These are phyloP conservation scores for Xestia rhomboidea DNA, from an alignment of 2,888 invertebrate genomes.

Conservation along the genomic window DNA sequence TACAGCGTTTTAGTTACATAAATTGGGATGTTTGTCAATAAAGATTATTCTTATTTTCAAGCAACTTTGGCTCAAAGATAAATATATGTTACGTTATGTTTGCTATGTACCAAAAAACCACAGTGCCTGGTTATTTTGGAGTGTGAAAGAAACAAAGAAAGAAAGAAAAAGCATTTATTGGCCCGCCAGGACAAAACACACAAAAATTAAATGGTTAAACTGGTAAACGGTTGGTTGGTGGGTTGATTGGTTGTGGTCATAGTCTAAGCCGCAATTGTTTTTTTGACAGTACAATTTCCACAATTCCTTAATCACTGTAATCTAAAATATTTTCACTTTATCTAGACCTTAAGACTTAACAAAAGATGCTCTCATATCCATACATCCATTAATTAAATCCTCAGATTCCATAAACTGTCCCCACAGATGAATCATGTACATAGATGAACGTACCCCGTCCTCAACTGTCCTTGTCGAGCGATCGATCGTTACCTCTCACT, in stretches of 20 bases:
- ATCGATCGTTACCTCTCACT: constrained; percentile 33
- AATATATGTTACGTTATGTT: background rate
- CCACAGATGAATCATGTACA: background rate
- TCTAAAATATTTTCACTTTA: background rate
- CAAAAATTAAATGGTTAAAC: too few species aligned
- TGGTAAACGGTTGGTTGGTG: too few species aligned
- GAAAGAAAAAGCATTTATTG: too few species aligned
- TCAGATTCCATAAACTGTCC: background rate
- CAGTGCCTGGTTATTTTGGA: background rate
- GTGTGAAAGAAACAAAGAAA: too few species aligned
- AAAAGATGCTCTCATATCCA: background rate
- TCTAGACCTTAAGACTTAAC: background rate
- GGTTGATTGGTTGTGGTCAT: too few species aligned
- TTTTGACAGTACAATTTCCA: background rate
- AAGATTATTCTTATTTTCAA: background rate
- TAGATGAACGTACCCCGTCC: background rate
- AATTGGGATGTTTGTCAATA: too few species aligned
- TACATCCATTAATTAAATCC: background rate
- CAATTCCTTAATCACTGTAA: too few species aligned
- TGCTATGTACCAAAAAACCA: too few species aligned
- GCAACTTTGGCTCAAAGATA: background rate
- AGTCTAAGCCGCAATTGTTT: background rate
- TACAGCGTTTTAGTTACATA: too few species aligned
- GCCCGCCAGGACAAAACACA: too few species aligned
- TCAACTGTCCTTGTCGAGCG: constrained; percentile 5